phyloP scores from a whole-genome alignment of 2,888 invertebrate species.

The Cephus nigrinus region DNA sequence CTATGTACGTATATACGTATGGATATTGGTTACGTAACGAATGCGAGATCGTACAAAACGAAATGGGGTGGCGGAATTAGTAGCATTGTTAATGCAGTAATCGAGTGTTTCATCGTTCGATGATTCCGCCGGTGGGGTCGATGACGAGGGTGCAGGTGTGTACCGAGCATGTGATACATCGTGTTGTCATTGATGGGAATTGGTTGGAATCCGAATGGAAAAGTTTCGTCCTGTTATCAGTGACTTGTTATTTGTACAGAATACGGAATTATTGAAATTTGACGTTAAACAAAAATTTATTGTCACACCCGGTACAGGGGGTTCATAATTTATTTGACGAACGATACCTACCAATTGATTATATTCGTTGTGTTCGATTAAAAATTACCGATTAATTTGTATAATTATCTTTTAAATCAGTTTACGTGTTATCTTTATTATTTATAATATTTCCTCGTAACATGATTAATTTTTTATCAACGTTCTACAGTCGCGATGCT shows the following conservation, averaged over 20 bases:
- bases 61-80: slow-evolving; percentile 41
- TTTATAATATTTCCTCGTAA: too few species aligned
- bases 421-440: too few species aligned
- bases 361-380: not conserved
- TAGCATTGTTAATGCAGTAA: slow-evolving; percentile 61
- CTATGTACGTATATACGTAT: slow-evolving; percentile 37
- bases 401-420: not conserved
- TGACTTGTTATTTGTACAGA: not conserved
- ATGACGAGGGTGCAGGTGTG: not conserved
- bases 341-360: not conserved
- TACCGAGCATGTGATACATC: slow-evolving; percentile 13
- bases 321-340: not conserved
- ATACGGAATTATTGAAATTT: not conserved
- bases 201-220: not conserved
- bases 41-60: not conserved
- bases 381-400: not conserved
- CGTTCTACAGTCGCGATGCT: not conserved
- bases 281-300: not conserved
- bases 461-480: not conserved
- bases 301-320: not conserved
- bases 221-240: slow-evolving; percentile 2
- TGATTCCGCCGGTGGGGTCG: slow-evolving; percentile 43
- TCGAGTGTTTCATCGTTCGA: slow-evolving; percentile 60
- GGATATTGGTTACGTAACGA: slow-evolving; percentile 4
- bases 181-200: slow-evolving; percentile 8